Evolutionary conservation across 2,888 invertebrate species (phyloP).

Genomic region (Oligia latruncula): DNA sequence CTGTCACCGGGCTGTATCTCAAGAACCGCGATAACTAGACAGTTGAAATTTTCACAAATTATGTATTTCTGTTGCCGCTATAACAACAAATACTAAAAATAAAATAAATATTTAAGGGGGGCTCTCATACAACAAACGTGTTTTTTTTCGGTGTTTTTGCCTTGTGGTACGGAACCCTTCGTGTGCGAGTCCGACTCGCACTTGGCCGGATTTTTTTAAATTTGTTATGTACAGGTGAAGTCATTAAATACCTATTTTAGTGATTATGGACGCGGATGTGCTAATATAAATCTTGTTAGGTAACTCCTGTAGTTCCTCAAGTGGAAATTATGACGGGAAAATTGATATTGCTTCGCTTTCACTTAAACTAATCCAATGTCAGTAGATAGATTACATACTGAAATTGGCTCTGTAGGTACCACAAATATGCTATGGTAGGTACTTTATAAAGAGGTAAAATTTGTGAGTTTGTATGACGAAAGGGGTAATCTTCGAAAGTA

Average conservation of each 20-base stretch:
- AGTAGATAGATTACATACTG: neutral
- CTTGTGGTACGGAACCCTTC: too few relatives aligned
- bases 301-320: conserved; percentile 17
- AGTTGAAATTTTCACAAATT: too few relatives aligned
- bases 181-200: too few relatives aligned
- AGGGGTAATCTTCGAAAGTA: neutral
- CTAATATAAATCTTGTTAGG: conserved; percentile 18
- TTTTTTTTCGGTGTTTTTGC: too few relatives aligned
- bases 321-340: conserved; percentile 28
- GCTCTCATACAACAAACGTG: too few relatives aligned
- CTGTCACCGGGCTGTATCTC: too few relatives aligned
- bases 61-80: too few relatives aligned
- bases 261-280: conserved; percentile 31
- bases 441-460: neutral
- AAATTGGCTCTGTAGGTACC: too few relatives aligned
- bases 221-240: conserved; percentile 29
- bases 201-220: neutral
- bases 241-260: neutral
- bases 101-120: too few relatives aligned
- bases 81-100: too few relatives aligned
- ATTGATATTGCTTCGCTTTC: conserved; percentile 11
- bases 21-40: too few relatives aligned
- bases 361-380: neutral
- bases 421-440: too few relatives aligned
- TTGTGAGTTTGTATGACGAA: neutral